phyloP scores from a whole-genome alignment of 2,797 vertebrate species.

The Dermochelys coriacea region DNA sequence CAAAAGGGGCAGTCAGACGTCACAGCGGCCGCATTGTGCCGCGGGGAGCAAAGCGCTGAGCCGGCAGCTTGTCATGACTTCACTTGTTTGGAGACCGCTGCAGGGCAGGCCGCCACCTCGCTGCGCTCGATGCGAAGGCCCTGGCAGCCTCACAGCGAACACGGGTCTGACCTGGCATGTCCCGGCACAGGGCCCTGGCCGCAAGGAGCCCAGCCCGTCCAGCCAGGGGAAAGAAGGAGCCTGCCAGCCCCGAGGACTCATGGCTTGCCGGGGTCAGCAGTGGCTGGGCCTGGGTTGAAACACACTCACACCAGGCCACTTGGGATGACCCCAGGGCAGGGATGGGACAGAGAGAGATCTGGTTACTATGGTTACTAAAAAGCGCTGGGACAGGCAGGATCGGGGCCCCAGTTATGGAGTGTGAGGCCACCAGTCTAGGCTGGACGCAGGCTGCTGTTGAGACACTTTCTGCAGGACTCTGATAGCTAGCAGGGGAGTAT shows the following conservation, averaged over 20 bases:
- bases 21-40: conserved; percentile 80
- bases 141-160: not conserved
- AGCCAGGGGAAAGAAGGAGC: not conserved
- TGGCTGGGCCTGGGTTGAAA: fast-evolving
- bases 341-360: not conserved
- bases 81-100: conserved; percentile 20
- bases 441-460: not conserved
- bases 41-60: conserved; percentile 89
- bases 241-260: too few species aligned
- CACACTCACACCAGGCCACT: not conserved
- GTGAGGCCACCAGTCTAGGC: not conserved
- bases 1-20: conserved; percentile 78
- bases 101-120: not conserved
- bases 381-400: fast-evolving
- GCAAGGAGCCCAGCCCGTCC: not conserved
- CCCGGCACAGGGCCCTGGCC: not conserved
- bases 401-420: not conserved
- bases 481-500: not conserved
- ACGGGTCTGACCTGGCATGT: not conserved
- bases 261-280: too few species aligned
- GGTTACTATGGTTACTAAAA: not conserved
- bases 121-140: not conserved
- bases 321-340: fast-evolving
- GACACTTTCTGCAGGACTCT: not conserved
- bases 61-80: conserved; percentile 74